Base-by-base conservation (phyloP, 2,113 vertebrate species). In the Procavia capensis region DNA sequence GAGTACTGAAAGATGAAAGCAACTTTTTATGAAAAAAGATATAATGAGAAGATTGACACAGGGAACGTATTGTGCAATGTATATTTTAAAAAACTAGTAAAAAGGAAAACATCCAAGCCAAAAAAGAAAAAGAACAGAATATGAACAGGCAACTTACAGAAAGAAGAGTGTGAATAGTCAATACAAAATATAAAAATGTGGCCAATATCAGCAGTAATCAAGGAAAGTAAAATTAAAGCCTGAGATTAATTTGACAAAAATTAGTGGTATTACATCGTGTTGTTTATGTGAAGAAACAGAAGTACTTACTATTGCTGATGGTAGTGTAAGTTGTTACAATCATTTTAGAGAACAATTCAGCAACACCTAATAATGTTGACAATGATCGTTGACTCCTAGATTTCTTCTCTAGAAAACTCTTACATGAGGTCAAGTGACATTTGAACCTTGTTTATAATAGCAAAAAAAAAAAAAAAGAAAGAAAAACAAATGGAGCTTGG, bases 241-340 rank as follows among this genome's bases (percentile, higher is more conserved):
- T 95, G 64, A 81, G 20, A 57, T 88, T 95, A 91, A 43, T 66
- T 59, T 78, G 72, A 64, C n/a, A 80, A 90, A 93, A 85, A 91
- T 89, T 64, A 43, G 25, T 83, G 24, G 13, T 43, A 80, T 76
- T 50, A 57, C 3, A 76, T 91, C 29, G 36, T 85, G 17, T 22
- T 8, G 36, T 39, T 39, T 10, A 92, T 13, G 2, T 54, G 34
- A 87, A 39, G 57, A 92, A 72, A 85, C 2, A 61, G 59, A 8
- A 85, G 63, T 47, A 72, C 81, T 82, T 85, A 39, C 75, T 74
- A 31, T 68, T 85, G 43, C 19, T 75, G 36, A 78, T 25, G 39
- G 45, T 64, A 50, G 29, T 74, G 1, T 10, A n/a, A 78, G 31
- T 9, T 39, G 2, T 90, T 36, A 63, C 2, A 50, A 6, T 6